Base-by-base conservation (phyloP, 2,113 vertebrate species). In the Nibea albiflora region DNA sequence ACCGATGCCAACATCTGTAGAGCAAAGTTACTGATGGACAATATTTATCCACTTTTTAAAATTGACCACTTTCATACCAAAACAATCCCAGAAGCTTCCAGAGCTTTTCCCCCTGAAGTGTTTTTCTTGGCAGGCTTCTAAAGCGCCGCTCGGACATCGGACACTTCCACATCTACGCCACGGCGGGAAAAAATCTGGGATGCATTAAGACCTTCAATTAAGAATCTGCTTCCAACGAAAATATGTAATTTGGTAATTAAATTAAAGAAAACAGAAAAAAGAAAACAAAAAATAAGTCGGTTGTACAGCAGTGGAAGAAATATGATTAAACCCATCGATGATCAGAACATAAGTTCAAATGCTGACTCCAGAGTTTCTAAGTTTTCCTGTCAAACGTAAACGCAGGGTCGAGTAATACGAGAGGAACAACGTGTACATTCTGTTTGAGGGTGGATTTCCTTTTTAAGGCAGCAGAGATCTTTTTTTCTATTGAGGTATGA, bases 401-500 rank as follows among this genome's bases (percentile, higher is more conserved):
- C 22, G 26, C 31, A 16, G 24, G 20, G 28, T 58, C 39, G 11
- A 65, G 22, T 5, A 28, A 10, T 3, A 20, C 14, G 24, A 28
- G 31, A 77, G 69, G 65, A 78, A 17, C 4, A 7, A 7, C 2
- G 20, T 62, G 73, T 52, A 22, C 49, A 52, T 78, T 78, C 60
- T 84, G 39, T 90, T 83, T 90, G 28, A 76, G 80, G 71, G 83
- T 88, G 81, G 69, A 85, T 88, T 86, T 84, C 73, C 72, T 69
- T 83, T 82, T 78, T 73, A 90, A 75, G 81, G 90, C 89, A 92
- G 89, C 72, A 75, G 88, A 92, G 77, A 92, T 87, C 63, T 79
- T 89, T 90, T 79, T 89, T 90, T 93, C 57, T 89, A 60, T 90
- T 68, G 78, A 90, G 92, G 88, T 92, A 93, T 83, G 79, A 86